These are phyloP conservation scores for Coreoperca whiteheadi DNA, from an alignment of 2,113 vertebrate species.

Conservation along the genomic window DNA sequence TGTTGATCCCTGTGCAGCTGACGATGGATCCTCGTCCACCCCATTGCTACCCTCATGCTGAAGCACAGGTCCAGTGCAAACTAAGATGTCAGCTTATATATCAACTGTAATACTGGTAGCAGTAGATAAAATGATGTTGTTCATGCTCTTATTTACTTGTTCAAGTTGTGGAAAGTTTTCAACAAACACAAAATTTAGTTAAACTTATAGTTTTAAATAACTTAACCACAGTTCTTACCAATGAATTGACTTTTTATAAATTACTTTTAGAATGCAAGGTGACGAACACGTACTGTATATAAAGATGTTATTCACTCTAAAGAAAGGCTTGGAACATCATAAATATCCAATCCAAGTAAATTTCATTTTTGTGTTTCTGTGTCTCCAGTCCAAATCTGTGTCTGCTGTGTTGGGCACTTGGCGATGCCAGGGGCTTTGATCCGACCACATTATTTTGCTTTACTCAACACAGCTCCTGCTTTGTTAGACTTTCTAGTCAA, in stretches of 20 bases:
- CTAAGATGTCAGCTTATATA: background rate
- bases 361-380: constrained; percentile 5
- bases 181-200: background rate
- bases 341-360: background rate
- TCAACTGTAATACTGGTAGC: background rate
- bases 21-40: background rate
- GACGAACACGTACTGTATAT: background rate
- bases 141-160: background rate
- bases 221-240: background rate
- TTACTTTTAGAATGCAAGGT: background rate
- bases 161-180: background rate
- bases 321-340: background rate
- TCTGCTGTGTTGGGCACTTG: background rate
- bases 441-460: constrained; percentile 18
- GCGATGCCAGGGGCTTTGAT: background rate
- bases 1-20: background rate
- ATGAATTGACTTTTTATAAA: background rate
- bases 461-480: constrained; percentile 21
- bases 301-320: background rate
- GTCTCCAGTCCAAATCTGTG: background rate
- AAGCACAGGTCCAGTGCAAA: background rate
- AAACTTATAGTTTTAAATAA: background rate
- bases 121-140: background rate
- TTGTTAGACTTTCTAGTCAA: background rate
- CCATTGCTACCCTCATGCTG: background rate